Evolutionary conservation across 1,140 invertebrate species (phyloP).

Genomic region (Centruroides vittatus): DNA sequence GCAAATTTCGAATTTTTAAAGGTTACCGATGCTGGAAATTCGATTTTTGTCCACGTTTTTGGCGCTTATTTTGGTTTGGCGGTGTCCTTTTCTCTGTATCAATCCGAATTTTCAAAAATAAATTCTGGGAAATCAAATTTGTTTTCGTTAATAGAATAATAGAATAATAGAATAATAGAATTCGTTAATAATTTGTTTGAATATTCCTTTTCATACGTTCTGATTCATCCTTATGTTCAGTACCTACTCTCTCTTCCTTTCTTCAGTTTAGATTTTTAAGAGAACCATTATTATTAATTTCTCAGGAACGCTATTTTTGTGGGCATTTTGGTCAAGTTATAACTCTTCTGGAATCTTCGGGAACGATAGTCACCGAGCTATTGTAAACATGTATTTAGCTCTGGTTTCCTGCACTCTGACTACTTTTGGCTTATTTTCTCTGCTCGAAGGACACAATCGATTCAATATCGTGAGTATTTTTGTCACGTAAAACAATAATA

Average conservation of each 20-base stretch:
- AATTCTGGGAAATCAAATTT: conserved; percentile 54
- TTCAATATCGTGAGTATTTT: conserved; percentile 54
- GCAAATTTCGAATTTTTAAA: conserved; percentile 19
- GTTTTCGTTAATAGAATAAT: conserved; percentile 90
- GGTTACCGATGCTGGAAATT: conserved; percentile 53
- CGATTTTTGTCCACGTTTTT: conserved; percentile 86
- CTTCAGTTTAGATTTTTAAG: background rate
- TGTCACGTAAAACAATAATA: no score
- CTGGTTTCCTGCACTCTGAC: conserved; percentile 66
- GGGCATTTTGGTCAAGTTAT: conserved; percentile 94
- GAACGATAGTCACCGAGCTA: conserved; percentile 62
- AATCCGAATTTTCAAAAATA: conserved; percentile 23
- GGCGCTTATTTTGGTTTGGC: conserved; percentile 91
- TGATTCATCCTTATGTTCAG: background rate
- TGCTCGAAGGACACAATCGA: conserved; percentile 60
- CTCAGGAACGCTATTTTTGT: conserved; percentile 77
- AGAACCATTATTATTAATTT: conserved; percentile 2
- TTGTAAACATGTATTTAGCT: conserved; percentile 85
- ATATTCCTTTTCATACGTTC: background rate
- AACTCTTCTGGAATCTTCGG: conserved; percentile 60
- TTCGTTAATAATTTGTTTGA: no score
- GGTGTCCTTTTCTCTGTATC: conserved; percentile 47
- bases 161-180: no score
- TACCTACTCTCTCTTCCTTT: no score
- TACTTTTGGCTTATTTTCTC: conserved; percentile 64